Base-by-base conservation (phyloP, 2,888 invertebrate genomes). In the Oxyteleia sp. region DNA sequence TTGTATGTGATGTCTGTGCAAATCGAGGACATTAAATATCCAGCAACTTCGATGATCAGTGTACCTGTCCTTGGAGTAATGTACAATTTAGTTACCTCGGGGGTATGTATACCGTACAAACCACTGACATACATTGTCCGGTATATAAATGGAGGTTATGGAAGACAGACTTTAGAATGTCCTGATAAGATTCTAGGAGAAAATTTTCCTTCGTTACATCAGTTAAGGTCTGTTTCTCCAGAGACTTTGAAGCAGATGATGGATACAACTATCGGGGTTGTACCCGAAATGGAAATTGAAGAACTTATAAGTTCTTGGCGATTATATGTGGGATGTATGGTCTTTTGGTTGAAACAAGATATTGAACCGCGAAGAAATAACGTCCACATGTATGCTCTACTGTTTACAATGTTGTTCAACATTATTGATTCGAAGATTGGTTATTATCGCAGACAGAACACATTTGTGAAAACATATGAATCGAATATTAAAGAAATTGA, bases 1-100 rank as follows among this genome's bases (percentile, higher is more conserved):
- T 94, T 95, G 51, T 95, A 96, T 88, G 95, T 96, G 81, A 95
- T 95, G 85, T 94, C 94, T 59, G 95, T 96, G 0, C 97, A 96
- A 94, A 95, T 97, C 4, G 97, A 97, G 92, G 95, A 96, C 91
- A 95, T 95, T 88, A 91, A 92, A 2, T 94, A 94, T 51, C 93
- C 94, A 3, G 95, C 96, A 82, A 94, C 96, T 5, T 95, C 95
- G 86, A 88, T 94, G 5, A 94, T 95, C 68, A 94, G 95, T 29
- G 89, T 96, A 82, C 94, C 95, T 11, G 95, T 97, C 82, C 88
- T 97, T 41, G 93, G 94, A 86, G 95, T 95, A 78, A 95, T 96
- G 59, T 96, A 94, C 84, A 91, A 93, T 1, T 79, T 95, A 15
- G 72, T 95, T 2, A 87, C 72, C 11, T 80, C 87, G 8, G 86